Base-by-base conservation (phyloP, 30 jellyfish, hydroid and myxozoan species). In the Cassiopea xamachana region DNA sequence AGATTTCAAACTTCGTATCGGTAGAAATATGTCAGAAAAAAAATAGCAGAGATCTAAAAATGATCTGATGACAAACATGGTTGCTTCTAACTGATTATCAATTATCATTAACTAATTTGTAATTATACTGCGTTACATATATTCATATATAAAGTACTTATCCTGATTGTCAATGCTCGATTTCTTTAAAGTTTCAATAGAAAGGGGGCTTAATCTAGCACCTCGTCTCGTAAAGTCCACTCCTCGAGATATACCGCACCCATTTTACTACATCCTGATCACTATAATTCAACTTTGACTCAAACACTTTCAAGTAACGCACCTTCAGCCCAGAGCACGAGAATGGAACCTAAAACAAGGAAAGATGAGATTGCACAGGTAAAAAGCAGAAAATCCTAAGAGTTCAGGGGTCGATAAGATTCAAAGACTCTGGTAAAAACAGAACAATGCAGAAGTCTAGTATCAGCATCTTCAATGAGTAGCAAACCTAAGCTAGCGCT, bases 181-280 rank as follows among this genome's bases (percentile, higher is more conserved):
- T 14, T 2, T 64, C 74, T 64, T 64, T 17, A 4, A 27, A 27
- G 39, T 10, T 10, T 55, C 64, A 55, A 3, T 55, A 55, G 10
- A 10, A 3, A 10, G 27, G 6, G 5, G 15, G 2, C 15, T 14
- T 7, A 17, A 14, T 18, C 82, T 82, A 96, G 97, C 99, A 96
- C 77, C 99, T 70, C 7, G 99, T 96, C 64, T 96, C 99, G 83
- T 96, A 96, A 46, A 93, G 87, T 39, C 99, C 99, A 87, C 98
- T 96, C 81, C 92, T 92, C n/a, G 98, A 91, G 10, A 96, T 96
- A 85, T 96, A 92, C 62, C 99, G 90, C 55, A 96, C 99, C 99
- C 99, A 96, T 84, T 96, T 96, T 84, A 96, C 97, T 44, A 96
- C 99, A 67, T 96, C 98, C 69, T 96, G 99, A 61, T 96, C 98